These are phyloP conservation scores for Ptilorrhoa leucosticta DNA, from an alignment of 2,113 vertebrate species.

Conservation along the genomic window DNA sequence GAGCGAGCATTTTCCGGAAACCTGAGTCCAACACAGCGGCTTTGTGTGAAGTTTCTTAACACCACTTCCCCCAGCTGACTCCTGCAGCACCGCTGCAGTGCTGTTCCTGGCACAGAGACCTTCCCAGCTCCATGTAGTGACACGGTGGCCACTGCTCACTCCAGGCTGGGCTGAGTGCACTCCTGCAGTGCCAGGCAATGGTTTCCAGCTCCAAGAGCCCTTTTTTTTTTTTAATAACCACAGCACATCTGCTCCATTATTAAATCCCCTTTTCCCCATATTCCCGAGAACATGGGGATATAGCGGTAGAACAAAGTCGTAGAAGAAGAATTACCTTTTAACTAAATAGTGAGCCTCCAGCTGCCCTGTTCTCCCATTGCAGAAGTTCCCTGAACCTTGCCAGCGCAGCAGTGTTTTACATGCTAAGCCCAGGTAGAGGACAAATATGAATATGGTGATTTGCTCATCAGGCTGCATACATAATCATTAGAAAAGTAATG, in stretches of 20 bases:
- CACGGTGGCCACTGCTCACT: not conserved
- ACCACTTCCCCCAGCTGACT: not conserved
- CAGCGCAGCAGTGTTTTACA: not conserved
- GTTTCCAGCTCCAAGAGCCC: not conserved
- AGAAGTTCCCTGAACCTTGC: not conserved
- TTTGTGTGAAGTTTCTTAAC: not conserved
- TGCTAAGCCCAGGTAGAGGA: not conserved
- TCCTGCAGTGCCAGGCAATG: not conserved
- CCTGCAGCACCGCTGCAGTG: not conserved
- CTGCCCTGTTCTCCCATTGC: not conserved
- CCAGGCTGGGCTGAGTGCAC: not conserved
- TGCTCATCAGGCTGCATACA: not conserved
- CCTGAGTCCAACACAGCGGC: rapidly evolving
- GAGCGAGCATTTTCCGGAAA: not conserved
- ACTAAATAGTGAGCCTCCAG: not conserved
- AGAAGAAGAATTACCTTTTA: not conserved
- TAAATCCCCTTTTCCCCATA: not conserved
- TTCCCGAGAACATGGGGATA: not conserved
- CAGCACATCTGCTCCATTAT: not conserved
- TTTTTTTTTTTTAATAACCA: not conserved
- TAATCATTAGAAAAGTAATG: not conserved
- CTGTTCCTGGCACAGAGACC: not conserved
- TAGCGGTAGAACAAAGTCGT: not conserved
- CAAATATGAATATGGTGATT: not conserved
- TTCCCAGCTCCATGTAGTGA: not conserved